phyloP scores from a whole-genome alignment of 2,113 vertebrate species.

The Thymallus thymallus region DNA sequence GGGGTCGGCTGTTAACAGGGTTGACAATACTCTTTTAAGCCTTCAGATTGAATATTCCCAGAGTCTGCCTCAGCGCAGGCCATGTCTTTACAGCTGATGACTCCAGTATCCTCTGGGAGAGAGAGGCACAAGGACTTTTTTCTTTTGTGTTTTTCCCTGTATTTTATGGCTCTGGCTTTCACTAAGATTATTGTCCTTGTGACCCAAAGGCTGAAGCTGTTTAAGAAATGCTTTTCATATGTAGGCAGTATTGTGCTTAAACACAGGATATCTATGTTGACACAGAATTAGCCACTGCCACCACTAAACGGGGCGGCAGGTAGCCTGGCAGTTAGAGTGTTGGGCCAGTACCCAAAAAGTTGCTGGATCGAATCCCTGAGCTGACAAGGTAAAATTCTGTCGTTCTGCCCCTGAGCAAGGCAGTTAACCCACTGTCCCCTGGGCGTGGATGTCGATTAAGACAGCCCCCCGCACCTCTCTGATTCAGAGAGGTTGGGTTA shows the following conservation, averaged over 20 bases:
- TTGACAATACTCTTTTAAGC: conserved; percentile 75
- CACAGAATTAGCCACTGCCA: too few species aligned
- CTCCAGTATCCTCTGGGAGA: conserved; percentile 66
- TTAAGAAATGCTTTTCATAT: conserved; percentile 13
- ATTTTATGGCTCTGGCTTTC: conserved; percentile 51
- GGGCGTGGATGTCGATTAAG: too few species aligned
- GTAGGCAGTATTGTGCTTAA: conserved; percentile 2
- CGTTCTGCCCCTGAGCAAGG: too few species aligned
- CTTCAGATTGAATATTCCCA: conserved; percentile 75
- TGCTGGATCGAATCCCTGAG: too few species aligned
- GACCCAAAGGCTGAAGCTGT: not conserved
- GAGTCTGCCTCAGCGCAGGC: conserved; percentile 56
- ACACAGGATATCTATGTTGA: too few species aligned
- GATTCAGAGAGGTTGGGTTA: too few species aligned
- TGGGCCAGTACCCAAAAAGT: too few species aligned
- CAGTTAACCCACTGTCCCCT: too few species aligned
- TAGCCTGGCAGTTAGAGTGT: too few species aligned
- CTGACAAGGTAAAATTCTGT: too few species aligned
- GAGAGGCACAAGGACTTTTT: conserved; percentile 60
- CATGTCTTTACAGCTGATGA: conserved; percentile 75
- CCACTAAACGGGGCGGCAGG: too few species aligned
- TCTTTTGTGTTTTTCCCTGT: conserved; percentile 48
- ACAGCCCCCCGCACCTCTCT: too few species aligned
- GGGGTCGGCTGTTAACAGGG: conserved; percentile 70
- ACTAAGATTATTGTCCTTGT: conserved; percentile 1